Evolutionary conservation across 2,113 vertebrate genomes (phyloP).

Genomic region (Myrmecobius fasciatus): DNA sequence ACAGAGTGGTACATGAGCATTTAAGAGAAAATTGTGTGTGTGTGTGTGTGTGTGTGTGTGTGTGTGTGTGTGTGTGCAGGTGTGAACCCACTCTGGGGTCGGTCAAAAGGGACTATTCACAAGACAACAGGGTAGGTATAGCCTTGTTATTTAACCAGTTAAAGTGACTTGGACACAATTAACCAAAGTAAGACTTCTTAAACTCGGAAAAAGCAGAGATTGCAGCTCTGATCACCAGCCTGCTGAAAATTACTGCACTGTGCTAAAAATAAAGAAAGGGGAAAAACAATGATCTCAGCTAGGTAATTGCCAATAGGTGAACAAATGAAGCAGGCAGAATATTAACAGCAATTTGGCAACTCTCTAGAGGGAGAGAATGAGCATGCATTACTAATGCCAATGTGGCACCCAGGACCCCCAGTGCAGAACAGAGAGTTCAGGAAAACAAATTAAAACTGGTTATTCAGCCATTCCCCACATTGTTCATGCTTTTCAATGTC

Average conservation of each 20-base stretch:
- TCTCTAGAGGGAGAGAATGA: neutral
- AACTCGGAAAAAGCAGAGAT: neutral
- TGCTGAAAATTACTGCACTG: constrained; percentile 55
- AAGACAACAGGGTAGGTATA: constrained; percentile 11
- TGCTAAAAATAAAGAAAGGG: constrained; percentile 75
- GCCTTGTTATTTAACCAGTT: constrained; percentile 26
- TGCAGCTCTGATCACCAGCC: constrained; percentile 63
- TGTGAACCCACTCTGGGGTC: constrained; percentile 1
- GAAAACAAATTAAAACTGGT: neutral
- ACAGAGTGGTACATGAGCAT: neutral
- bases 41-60: neutral
- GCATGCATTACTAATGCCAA: constrained; percentile 29
- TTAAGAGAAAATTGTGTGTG: neutral
- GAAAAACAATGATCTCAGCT: constrained; percentile 81
- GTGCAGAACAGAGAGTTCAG: neutral
- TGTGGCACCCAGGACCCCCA: constrained; percentile 33
- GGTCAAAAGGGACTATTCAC: neutral
- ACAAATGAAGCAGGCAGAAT: constrained; percentile 73
- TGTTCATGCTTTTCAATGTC: neutral
- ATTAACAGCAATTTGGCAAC: constrained; percentile 51
- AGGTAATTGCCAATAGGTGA: constrained; percentile 78
- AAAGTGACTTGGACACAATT: constrained; percentile 43
- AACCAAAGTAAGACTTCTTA: constrained; percentile 61
- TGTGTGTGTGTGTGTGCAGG: neutral
- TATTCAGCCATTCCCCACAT: neutral